Percentiles rank a stretch among this genome's conserved stretches.
Evolutionary conservation across 2,797 vertebrate species (phyloP).

Genomic region (Ctenosaura bakeri): DNA sequence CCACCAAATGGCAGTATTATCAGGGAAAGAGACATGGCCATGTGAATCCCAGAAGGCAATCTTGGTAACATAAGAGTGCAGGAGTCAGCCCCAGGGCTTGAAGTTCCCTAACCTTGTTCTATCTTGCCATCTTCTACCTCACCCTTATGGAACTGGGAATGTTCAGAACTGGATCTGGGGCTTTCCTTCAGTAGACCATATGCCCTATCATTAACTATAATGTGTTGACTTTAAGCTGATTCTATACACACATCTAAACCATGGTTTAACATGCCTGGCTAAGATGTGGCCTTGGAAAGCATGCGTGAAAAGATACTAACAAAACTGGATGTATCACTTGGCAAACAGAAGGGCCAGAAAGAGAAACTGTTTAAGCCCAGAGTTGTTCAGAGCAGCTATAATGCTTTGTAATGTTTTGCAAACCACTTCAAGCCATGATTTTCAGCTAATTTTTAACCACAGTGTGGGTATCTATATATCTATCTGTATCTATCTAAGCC

Average conservation of each 20-base stretch:
- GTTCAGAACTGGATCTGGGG: background rate
- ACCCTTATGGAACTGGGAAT: background rate
- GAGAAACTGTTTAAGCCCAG: background rate
- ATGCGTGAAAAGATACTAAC: background rate
- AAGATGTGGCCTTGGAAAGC: background rate
- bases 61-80: no score
- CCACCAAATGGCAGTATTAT: no score
- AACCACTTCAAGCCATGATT: background rate
- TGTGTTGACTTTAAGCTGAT: background rate
- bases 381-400: background rate
- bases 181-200: background rate
- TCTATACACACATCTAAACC: background rate
- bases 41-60: no score
- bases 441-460: background rate
- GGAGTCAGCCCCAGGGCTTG: no score
- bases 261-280: background rate
- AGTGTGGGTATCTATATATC: background rate
- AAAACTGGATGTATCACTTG: no score
- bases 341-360: background rate
- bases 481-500: background rate
- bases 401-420: background rate
- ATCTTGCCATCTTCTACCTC: no score
- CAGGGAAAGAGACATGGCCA: no score
- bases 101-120: no score
- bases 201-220: background rate